Evolutionary conservation across 2,113 vertebrate genomes (phyloP), one percentile per base, ranked within the genome.

Genomic region (Gnathonemus echidnorhynchus): DNA sequence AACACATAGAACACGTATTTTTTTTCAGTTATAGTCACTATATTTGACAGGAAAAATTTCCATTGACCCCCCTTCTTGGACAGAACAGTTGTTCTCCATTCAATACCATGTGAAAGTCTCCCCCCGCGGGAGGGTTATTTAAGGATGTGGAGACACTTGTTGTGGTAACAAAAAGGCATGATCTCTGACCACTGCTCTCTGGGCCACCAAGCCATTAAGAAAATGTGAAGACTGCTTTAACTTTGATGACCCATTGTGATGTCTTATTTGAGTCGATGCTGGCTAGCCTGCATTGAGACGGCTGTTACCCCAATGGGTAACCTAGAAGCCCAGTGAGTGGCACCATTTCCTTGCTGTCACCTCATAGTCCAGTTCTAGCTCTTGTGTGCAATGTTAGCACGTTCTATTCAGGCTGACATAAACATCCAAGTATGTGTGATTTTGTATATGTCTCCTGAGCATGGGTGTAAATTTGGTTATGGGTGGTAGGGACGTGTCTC

Each of bases 21-120:
- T 11, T 66, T n/a, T 66, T 70, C 27, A 70, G 31, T 70, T 31
- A 70, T 31, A 31, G 62, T 70, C n/a, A 27, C 62, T 70, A 70
- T 70, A 70, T 42, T 17, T 42, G 27, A 39, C 15, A 80, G 42
- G 35, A 80, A 7, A 42, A 80, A 35, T 42, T 42, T 93, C 88
- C 91, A 42, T 42, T 88, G 91, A 46, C 56, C 92, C 86, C 91
- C 83, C 80, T 77, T 90, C 89, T 24, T 85, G 17, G n/a, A 70
- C n/a, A 70, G 62, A 13, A 70, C n/a, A 70, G 62, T 24, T 85
- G 15, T 46, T 48, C 45, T 48, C 48, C 9, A n/a, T 85, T 46
- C 17, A 83, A 45, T 39, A 19, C 35, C 77, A n/a, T 85, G 39
- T 85, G 83, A 48, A 48, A n/a, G 80, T 85, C 11, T 13, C 13